phyloP scores from a whole-genome alignment of 1,140 invertebrate species.

The Mesaphorura yosii region DNA sequence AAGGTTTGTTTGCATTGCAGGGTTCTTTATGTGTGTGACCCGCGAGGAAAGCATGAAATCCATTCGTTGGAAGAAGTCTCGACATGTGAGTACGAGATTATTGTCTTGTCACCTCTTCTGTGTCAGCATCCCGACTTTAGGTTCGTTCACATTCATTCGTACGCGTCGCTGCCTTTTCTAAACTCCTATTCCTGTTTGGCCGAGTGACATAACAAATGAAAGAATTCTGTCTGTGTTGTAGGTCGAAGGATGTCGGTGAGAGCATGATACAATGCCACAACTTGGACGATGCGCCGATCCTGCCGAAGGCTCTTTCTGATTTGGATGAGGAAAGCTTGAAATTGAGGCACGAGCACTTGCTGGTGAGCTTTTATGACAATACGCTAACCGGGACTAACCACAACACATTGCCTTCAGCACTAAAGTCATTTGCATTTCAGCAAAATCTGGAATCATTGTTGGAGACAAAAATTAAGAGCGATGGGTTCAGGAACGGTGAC shows the following conservation, averaged over 20 bases:
- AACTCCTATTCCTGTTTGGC: no score
- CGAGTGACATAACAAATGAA: neutral
- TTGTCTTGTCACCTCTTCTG: conserved; percentile 69
- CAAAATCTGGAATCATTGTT: conserved; percentile 30
- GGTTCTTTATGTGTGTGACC: conserved; percentile 73
- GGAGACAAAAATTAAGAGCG: conserved; percentile 29
- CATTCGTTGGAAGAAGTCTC: conserved; percentile 85
- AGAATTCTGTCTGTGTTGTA: conserved; percentile 32
- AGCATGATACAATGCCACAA: conserved; percentile 70
- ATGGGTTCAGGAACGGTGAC: conserved; percentile 22
- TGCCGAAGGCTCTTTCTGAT: conserved; percentile 58
- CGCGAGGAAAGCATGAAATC: conserved; percentile 76
- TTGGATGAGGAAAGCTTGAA: conserved; percentile 60
- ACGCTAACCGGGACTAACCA: no score
- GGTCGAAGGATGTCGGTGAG: conserved; percentile 62
- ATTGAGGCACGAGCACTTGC: conserved; percentile 47
- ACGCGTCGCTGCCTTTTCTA: no score
- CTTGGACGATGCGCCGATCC: conserved; percentile 52
- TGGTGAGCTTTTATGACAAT: conserved; percentile 13
- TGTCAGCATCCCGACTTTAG: conserved; percentile 83
- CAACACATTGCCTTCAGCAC: neutral
- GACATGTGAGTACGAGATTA: conserved; percentile 86
- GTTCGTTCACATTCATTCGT: conserved; percentile 34
- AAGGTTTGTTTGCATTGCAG: no score
- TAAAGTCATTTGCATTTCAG: conserved; percentile 7